Conservation (phyloP, 2,888 invertebrate genomes). For the Ochropleura plecta region DNA sequence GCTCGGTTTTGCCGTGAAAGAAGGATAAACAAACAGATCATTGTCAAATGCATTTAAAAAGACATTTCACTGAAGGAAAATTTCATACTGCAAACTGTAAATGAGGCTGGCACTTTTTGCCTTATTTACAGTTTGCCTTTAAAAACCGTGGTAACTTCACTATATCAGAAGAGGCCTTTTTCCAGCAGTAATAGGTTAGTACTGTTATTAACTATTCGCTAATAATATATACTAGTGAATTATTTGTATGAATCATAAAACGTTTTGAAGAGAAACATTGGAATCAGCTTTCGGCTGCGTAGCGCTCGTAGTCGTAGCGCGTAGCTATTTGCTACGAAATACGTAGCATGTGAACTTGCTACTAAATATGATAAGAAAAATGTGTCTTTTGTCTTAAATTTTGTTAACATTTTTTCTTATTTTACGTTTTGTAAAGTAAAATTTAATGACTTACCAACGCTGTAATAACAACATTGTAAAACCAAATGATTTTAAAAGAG, state of each 20-base stretch:
- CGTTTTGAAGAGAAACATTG: background rate
- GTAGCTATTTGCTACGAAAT: constrained; percentile 22
- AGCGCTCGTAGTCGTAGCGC: constrained; percentile 6
- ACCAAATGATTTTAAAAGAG: too few species aligned
- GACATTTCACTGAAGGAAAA: background rate
- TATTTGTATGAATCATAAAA: background rate
- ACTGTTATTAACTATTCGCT: background rate
- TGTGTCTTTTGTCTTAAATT: background rate
- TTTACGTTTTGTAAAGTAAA: too few species aligned
- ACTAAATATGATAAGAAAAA: background rate
- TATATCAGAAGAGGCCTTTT: background rate
- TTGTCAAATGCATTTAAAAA: background rate
- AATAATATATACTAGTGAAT: background rate
- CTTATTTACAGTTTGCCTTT: background rate
- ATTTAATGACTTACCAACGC: too few species aligned
- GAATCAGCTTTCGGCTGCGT: background rate
- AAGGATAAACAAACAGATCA: too few species aligned
- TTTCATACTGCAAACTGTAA: background rate
- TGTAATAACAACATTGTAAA: too few species aligned
- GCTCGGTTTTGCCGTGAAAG: too few species aligned
- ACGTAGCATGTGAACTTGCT: background rate
- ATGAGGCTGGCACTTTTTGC: background rate
- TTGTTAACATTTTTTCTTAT: too few species aligned
- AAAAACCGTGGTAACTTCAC: background rate
- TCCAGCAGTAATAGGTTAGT: background rate